Evolutionary conservation across 92 coral and sea anemone genomes (phyloP), one percentile per base, ranked within the genome.

Genomic region (Epizoanthus scotinus): DNA sequence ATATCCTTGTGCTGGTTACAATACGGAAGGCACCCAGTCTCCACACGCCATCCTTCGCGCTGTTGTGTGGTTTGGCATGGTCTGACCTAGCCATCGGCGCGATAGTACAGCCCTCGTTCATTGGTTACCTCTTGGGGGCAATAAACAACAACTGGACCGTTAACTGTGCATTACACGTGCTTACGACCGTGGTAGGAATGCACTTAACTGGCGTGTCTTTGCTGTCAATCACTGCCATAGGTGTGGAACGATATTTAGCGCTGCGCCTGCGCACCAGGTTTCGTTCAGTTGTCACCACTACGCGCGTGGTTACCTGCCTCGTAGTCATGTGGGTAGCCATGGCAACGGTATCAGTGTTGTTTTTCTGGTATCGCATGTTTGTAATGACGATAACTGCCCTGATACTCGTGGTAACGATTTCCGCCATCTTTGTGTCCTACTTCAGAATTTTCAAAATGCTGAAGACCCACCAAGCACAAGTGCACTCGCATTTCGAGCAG

Each of bases 211-310:
- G 81, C 3, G 81, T 58, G 9, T 75, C 81, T 36, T 19, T 75
- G 56, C 81, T 75, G 68, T 36, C 81, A 75, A 75, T 75, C 56
- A 75, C 81, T 38, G 68, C 81, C 44, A 75, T 75, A 15, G 47
- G 81, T 21, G 57, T 75, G 49, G 81, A 75, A 24, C 59, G 81
- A 59, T 75, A 75, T 55, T 53, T 75, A 20, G 81, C 81, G 3
- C 81, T 75, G 55, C 81, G 69, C 38, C 81, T 75, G 8, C 81
- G 27, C 15, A 75, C 40, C 28, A 38, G 49, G n/a, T 75, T 75
- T 52, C 81, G 81, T 12, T 29, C 8, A 17, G 57, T 75, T 57
- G 81, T 75, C 56, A 75, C 81, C 36, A 59, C 81, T 15, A 59
- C 67, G 61, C 81, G 81, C n/a, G 68, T 40, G 52, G 61, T 75